These are phyloP conservation scores for Hydrocynus forskahlii DNA, from an alignment of 2,797 vertebrate species.

Conservation along the genomic window DNA sequence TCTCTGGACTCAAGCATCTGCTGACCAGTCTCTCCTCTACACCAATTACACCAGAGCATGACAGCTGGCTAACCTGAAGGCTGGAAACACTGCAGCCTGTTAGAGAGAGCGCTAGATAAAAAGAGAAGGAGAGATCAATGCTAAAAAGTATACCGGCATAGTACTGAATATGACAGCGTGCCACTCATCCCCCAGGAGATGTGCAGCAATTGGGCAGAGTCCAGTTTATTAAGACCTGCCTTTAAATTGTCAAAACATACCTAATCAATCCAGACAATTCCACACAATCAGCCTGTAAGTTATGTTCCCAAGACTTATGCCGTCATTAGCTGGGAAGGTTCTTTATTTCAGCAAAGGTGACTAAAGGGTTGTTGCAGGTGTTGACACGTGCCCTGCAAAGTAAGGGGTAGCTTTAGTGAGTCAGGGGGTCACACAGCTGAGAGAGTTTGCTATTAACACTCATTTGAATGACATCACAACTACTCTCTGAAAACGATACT, in stretches of 20 bases:
- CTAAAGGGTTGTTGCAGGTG: too few species aligned
- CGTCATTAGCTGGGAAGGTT: neutral
- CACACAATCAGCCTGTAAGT: slow-evolving; percentile 64
- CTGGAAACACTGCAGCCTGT: slow-evolving; percentile 15
- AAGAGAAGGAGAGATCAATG: neutral
- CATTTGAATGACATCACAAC: too few species aligned
- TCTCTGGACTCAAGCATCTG: neutral
- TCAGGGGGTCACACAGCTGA: too few species aligned
- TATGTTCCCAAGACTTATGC: slow-evolving; percentile 5
- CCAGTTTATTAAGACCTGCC: slow-evolving; percentile 38
- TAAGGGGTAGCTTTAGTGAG: too few species aligned
- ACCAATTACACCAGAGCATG: slow-evolving; percentile 63
- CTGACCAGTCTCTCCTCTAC: slow-evolving; percentile 45
- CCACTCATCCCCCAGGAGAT: slow-evolving; percentile 37
- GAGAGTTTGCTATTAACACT: too few species aligned
- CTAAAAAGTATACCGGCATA: neutral
- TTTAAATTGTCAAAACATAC: slow-evolving; percentile 50
- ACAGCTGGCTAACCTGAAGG: slow-evolving; percentile 53
- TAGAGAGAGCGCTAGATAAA: slow-evolving; percentile 20
- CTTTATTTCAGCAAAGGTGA: too few species aligned
- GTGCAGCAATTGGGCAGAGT: slow-evolving; percentile 64
- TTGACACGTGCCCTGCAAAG: too few species aligned
- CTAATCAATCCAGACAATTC: slow-evolving; percentile 59
- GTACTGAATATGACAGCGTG: slow-evolving; percentile 23
- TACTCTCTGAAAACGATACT: too few species aligned